Percentiles rank a stretch among this genome's conserved stretches.
phyloP scores from a whole-genome alignment of 2,797 vertebrate species.

The Anisognathus igniventris region DNA sequence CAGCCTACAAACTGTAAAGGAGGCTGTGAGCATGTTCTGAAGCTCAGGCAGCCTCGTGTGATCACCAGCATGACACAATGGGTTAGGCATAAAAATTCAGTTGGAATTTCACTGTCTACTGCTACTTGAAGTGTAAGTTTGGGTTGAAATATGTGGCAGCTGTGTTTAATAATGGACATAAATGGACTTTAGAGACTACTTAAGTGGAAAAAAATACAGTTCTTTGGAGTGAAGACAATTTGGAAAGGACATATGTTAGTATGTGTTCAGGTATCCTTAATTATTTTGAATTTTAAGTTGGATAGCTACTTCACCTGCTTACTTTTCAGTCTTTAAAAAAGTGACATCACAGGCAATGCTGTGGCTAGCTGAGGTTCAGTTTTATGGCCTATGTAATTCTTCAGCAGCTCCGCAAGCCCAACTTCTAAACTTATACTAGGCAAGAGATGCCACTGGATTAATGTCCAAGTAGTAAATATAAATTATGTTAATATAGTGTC shows the following conservation, averaged over 20 bases:
- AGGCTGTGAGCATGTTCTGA: background rate
- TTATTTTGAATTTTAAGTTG: background rate
- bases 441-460: background rate
- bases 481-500: background rate
- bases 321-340: background rate
- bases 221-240: background rate
- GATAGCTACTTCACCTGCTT: background rate
- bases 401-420: background rate
- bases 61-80: background rate
- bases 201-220: background rate
- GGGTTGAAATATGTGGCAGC: background rate
- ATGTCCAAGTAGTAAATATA: background rate
- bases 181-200: background rate
- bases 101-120: background rate
- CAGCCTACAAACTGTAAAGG: background rate
- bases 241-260: background rate
- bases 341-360: background rate
- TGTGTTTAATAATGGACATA: background rate
- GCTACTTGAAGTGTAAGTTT: fast-evolving
- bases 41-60: background rate
- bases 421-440: background rate
- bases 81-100: background rate
- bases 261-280: background rate
- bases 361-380: background rate
- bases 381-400: background rate